Percentiles rank a stretch among this genome's conserved stretches.
Conservation (phyloP, 2,113 vertebrate species). For the Clarias gariepinus region DNA sequence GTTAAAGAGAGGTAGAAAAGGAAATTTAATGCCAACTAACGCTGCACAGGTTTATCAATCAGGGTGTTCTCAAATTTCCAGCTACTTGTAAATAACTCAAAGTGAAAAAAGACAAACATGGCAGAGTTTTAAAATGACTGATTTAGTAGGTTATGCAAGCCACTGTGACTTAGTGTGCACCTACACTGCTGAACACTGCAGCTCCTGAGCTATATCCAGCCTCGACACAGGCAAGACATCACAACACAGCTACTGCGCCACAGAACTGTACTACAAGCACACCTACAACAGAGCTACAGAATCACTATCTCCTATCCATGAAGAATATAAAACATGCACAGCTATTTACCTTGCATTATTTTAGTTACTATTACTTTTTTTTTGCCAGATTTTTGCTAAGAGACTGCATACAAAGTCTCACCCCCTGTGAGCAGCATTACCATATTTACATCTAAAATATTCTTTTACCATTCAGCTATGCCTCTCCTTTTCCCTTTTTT, state of each 20-base stretch:
- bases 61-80: not conserved
- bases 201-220: conserved; percentile 6
- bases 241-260: not conserved
- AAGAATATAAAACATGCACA: not conserved
- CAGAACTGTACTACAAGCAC: not conserved
- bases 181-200: not conserved
- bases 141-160: conserved; percentile 10
- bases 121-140: not conserved
- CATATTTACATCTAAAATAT: conserved; percentile 28
- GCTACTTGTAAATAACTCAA: not conserved
- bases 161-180: not conserved
- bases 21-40: not conserved
- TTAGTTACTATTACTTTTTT: conserved; percentile 42
- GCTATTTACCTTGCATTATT: not conserved
- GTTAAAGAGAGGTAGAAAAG: not conserved
- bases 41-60: not conserved
- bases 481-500: conserved; percentile 27
- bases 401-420: not conserved
- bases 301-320: conserved; percentile 14
- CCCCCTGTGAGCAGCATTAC: conserved; percentile 27
- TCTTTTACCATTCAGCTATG: conserved; percentile 22
- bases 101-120: not conserved
- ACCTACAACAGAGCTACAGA: not conserved
- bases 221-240: not conserved
- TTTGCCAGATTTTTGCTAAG: conserved; percentile 31